Conservation (phyloP, 2,888 invertebrate genomes). For the Cosmorhoe ocellata region DNA sequence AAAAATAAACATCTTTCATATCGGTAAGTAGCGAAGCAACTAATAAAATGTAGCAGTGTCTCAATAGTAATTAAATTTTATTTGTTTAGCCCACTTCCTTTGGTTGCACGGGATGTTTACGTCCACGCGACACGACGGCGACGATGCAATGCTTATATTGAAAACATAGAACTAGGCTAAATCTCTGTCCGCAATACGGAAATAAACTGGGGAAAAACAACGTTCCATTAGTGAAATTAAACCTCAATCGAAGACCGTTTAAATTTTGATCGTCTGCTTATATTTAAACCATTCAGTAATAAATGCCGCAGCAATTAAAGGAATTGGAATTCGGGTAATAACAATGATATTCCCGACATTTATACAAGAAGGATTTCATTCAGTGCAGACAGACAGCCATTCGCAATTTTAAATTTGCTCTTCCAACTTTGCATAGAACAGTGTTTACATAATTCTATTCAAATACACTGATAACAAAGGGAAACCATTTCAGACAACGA, state of each 20-base stretch:
- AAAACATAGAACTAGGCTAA: conserved; percentile 64
- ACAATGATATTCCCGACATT: conserved; percentile 29
- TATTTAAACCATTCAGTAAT: conserved; percentile 20
- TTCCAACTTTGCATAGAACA: conserved; percentile 36
- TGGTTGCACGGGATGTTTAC: conserved; percentile 67
- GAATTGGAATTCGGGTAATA: conserved; percentile 25
- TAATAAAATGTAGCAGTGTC: conserved; percentile 42
- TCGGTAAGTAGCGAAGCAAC: conserved; percentile 27
- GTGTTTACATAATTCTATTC: conserved; percentile 47
- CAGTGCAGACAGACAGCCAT: conserved; percentile 25
- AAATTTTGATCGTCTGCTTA: conserved; percentile 27
- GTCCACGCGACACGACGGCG: conserved; percentile 44
- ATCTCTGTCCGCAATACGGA: conserved; percentile 42
- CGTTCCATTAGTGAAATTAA: conserved; percentile 52
- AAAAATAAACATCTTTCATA: conserved; percentile 37
- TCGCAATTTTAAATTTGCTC: conserved; percentile 39
- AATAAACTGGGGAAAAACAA: conserved; percentile 51
- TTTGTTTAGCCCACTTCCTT: conserved; percentile 65
- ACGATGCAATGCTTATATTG: conserved; percentile 62
- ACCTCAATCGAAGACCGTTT: conserved; percentile 18
- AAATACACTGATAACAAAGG: conserved; percentile 25
- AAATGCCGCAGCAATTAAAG: conserved; percentile 24
- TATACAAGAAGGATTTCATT: conserved; percentile 26
- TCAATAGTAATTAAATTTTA: conserved; percentile 54
- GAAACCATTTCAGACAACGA: conserved; percentile 20